Evolutionary conservation across 2,888 invertebrate genomes (phyloP).

Genomic region (Brenthis daphne): DNA sequence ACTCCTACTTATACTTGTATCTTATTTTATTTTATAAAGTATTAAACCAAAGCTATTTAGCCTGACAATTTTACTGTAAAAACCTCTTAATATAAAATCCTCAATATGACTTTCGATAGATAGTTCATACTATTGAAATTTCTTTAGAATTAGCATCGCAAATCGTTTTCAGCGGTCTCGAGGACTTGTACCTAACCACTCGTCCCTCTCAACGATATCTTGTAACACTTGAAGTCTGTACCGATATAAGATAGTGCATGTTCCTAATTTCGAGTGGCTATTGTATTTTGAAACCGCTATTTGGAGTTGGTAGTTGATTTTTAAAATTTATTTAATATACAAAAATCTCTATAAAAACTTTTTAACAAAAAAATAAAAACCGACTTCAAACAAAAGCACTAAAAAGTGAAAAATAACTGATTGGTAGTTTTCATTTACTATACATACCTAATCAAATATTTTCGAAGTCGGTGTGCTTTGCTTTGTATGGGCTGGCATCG

Average conservation of each 20-base stretch:
- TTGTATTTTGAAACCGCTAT: constrained; percentile 25
- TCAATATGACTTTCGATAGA: background rate
- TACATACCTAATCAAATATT: no score
- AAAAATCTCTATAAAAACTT: no score
- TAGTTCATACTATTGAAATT: constrained; percentile 18
- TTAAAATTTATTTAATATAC: background rate
- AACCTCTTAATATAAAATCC: background rate
- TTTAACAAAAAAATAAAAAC: no score
- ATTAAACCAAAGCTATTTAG: no score
- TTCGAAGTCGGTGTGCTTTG: no score
- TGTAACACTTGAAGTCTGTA: constrained; percentile 37
- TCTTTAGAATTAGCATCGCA: constrained; percentile 15
- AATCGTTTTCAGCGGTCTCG: constrained; percentile 15
- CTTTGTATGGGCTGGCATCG: no score
- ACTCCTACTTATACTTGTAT: background rate
- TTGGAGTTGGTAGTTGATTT: constrained; percentile 8
- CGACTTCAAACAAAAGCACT: no score
- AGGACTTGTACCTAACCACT: constrained; percentile 23
- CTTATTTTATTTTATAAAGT: no score
- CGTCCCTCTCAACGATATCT: constrained; percentile 36
- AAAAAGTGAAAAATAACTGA: no score
- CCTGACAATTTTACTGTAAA: no score
- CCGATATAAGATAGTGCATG: constrained; percentile 60
- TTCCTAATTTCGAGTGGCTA: constrained; percentile 49
- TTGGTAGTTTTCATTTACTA: no score